phyloP scores from a whole-genome alignment of 2,888 invertebrate species.

The Pteria penguin region DNA sequence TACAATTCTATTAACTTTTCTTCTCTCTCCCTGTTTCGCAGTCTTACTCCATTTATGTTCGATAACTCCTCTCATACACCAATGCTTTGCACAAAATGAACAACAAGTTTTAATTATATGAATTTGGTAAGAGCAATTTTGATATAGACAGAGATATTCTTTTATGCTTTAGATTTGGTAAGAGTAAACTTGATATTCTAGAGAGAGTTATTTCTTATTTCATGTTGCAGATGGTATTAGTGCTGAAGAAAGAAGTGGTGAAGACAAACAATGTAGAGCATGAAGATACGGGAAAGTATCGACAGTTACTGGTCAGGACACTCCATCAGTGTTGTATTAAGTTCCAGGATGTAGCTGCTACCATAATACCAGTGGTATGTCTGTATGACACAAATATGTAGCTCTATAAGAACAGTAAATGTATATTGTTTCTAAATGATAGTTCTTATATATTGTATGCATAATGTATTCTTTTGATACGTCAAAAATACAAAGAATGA shows the following conservation, averaged over 20 bases:
- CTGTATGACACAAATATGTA: too few relatives aligned
- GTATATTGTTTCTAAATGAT: too few relatives aligned
- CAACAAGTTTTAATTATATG: background rate
- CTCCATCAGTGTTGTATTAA: constrained; percentile 96
- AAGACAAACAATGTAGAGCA: constrained; percentile 93
- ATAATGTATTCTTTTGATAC: too few relatives aligned
- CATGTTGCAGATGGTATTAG: constrained; percentile 87
- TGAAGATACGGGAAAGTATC: constrained; percentile 96
- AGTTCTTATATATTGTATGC: too few relatives aligned
- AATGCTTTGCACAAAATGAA: too few relatives aligned
- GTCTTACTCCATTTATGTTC: background rate
- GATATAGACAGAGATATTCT: background rate
- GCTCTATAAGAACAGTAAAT: too few relatives aligned
- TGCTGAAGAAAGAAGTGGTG: constrained; percentile 94
- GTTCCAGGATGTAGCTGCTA: constrained; percentile 93
- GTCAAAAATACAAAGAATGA: too few relatives aligned
- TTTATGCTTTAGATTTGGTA: background rate
- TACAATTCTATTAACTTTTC: too few relatives aligned
- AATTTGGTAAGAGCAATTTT: too few relatives aligned
- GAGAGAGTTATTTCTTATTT: background rate
- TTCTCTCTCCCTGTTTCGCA: too few relatives aligned
- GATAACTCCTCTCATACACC: background rate
- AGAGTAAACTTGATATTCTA: background rate
- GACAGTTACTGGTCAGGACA: constrained; percentile 96
- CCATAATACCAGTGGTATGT: constrained; percentile 91